A percentile compares a stretch with the other conserved stretches of the same genome.
Conservation (phyloP, 2,888 invertebrate genomes). For the Callyntrura guangdongensis region DNA sequence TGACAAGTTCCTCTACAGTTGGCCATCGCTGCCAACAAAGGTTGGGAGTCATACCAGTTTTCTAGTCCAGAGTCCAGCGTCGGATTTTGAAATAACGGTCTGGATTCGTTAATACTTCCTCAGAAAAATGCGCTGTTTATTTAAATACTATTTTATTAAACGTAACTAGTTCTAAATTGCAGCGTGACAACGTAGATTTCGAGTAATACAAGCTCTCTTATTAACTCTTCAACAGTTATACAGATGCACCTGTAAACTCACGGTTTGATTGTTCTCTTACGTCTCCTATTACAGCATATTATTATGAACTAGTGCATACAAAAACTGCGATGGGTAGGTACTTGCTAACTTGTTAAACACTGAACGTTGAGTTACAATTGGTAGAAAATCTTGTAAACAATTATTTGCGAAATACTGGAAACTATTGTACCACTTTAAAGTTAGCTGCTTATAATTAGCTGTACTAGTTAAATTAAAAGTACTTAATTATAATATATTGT, state of each 20-base stretch:
- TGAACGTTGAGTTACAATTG: background rate
- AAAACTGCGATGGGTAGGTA: background rate
- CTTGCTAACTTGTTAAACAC: background rate
- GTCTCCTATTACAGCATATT: background rate
- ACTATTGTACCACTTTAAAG: conserved; percentile 25
- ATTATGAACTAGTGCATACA: background rate
- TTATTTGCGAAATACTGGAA: conserved; percentile 14
- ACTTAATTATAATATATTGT: conserved; percentile 1
- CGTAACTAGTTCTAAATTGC: background rate
- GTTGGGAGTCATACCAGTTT: conserved; percentile 76
- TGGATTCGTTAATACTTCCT: conserved; percentile 44
- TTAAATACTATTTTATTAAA: conserved; percentile 19
- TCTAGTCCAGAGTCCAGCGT: conserved; percentile 77
- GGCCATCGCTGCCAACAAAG: conserved; percentile 86
- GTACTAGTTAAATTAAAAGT: background rate
- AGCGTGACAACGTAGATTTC: background rate
- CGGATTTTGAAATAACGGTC: conserved; percentile 45
- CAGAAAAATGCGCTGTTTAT: conserved; percentile 3
- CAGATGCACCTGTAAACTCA: background rate
- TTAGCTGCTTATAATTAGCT: conserved; percentile 38
- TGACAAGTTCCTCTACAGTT: conserved; percentile 96
- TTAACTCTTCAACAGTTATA: background rate
- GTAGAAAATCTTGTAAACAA: background rate
- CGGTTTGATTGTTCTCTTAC: background rate
- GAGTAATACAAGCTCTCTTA: conserved; percentile 33